These are phyloP conservation scores for Rhopalosiphum nymphaeae DNA, from an alignment of 2,888 invertebrate genomes.

Conservation along the genomic window DNA sequence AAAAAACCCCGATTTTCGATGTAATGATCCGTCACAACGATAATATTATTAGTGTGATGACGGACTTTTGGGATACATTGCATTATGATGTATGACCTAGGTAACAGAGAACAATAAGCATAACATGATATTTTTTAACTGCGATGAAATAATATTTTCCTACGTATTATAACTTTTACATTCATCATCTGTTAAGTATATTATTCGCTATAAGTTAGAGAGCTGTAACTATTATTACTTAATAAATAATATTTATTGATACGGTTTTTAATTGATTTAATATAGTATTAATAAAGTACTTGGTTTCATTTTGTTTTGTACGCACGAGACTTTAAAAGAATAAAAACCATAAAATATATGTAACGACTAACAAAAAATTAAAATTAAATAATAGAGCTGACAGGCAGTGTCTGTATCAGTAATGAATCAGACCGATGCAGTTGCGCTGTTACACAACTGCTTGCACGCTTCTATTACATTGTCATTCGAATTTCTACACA, in stretches of 20 bases:
- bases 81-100: no score
- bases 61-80: no score
- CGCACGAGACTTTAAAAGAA: neutral
- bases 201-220: no score
- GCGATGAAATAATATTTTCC: no score
- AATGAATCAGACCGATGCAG: neutral
- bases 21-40: neutral
- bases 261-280: neutral
- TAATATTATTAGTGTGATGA: neutral
- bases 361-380: neutral
- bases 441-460: neutral
- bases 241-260: neutral
- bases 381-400: neutral
- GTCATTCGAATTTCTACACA: neutral
- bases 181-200: no score
- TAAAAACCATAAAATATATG: neutral
- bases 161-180: no score
- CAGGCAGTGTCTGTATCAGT: neutral
- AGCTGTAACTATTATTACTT: neutral
- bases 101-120: no score
- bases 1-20: neutral
- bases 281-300: neutral
- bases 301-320: neutral
- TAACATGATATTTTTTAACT: no score
- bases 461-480: neutral